phyloP scores from a whole-genome alignment of 1,140 invertebrate species.

The Drosophila melanogaster region DNA sequence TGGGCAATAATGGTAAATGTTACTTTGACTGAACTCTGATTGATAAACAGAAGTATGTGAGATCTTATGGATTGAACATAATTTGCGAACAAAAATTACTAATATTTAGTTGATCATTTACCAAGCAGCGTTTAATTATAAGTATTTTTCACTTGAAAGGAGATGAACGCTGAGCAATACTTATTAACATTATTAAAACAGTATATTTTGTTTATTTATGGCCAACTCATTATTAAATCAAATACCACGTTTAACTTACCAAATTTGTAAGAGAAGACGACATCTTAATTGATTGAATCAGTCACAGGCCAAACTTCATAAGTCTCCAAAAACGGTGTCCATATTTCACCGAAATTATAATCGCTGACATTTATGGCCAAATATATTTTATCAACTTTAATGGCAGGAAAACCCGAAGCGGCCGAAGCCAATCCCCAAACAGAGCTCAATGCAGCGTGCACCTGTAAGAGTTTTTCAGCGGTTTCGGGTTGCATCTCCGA shows the following conservation, averaged over 20 bases:
- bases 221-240: background rate
- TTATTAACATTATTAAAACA: too few relatives aligned
- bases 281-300: conserved; percentile 4
- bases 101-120: background rate
- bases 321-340: conserved; percentile 3
- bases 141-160: too few relatives aligned
- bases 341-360: conserved; percentile 18
- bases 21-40: background rate
- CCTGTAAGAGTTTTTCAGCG: conserved; percentile 36
- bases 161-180: too few relatives aligned
- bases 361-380: conserved; percentile 26
- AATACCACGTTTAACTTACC: background rate
- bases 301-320: conserved; percentile 10
- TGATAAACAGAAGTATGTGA: background rate
- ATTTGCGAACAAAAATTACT: background rate
- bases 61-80: background rate
- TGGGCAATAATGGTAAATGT: background rate
- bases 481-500: conserved; percentile 15
- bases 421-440: conserved; percentile 6
- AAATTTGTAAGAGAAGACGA: background rate
- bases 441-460: conserved; percentile 21
- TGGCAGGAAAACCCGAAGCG: conserved; percentile 14
- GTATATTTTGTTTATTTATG: too few relatives aligned
- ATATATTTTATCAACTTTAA: conserved; percentile 27
- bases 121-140: too few relatives aligned